Evolutionary conservation across 2,888 invertebrate genomes (phyloP), one percentile per base, ranked within the genome.

Genomic region (Serripes groenlandicus): DNA sequence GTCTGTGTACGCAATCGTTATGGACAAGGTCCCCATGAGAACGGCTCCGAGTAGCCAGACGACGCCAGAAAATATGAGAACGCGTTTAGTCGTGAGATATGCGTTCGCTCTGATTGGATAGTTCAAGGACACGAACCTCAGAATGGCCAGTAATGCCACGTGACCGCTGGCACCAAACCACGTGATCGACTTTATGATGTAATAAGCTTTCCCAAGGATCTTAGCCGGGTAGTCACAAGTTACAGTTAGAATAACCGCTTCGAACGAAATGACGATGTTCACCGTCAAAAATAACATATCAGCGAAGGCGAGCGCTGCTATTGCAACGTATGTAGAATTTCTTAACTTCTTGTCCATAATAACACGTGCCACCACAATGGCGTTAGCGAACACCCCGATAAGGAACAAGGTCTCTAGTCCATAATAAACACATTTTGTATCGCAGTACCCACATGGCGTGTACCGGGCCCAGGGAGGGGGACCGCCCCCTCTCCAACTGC

Each of bases 111-210:
- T 49, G 18, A 49, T 15, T 15, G 49, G 49, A 49, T 3, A 49
- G 18, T 26, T 52, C 15, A 84, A 23, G 3, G 62, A 75, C 0
- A 84, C 35, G 68, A 81, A 84, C 9, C 84, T 70, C 34, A 84
- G 37, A 30, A 84, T 60, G 4, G 84, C 80, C 49, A 84, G n/a
- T 15, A 84, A 32, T 0, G 84, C 75, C 3, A 84, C 78, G 35
- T 84, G 84, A 0, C 73, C 56, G 71, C 78, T 84, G 11, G 80
- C 80, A 1, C 72, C 32, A 37, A 84, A 81, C 84, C 84, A 84
- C 3, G 71, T 52, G 15, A 78, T 66, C 7, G 74, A 70, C 18
- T 70, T 56, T 30, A 82, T 15, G 4, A 72, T 28, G 58, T 78
- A 74, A 42, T 75, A 82, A 11, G 75, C 23, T 26, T 42, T 42